Percentiles rank a stretch among this genome's conserved stretches.
These are phyloP conservation scores for Mormoops blainvillei DNA, from an alignment of 2,113 vertebrate species.

Conservation along the genomic window DNA sequence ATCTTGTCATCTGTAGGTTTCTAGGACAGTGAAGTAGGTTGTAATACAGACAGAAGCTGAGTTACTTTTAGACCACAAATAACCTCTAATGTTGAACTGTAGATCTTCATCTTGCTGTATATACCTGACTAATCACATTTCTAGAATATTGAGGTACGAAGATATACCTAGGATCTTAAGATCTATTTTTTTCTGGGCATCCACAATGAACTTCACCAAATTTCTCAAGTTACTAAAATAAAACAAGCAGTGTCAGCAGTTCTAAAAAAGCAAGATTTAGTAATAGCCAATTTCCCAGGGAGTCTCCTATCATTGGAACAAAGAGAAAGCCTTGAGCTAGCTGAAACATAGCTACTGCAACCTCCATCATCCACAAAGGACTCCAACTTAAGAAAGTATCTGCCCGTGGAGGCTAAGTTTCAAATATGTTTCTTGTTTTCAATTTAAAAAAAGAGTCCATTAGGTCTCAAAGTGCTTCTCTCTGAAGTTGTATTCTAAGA, in stretches of 20 bases:
- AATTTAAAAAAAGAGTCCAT: not conserved
- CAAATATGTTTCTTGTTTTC: not conserved
- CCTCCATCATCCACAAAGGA: not conserved
- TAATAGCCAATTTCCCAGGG: not conserved
- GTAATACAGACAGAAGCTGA: not conserved
- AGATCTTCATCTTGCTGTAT: not conserved
- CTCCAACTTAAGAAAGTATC: not conserved
- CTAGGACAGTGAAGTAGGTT: not conserved
- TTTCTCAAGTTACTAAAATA: not conserved
- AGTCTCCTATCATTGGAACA: not conserved
- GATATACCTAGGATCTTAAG: not conserved
- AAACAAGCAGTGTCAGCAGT: not conserved
- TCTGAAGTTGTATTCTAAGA: not conserved
- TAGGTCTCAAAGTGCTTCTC: not conserved
- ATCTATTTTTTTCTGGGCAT: not conserved
- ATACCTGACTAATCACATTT: not conserved
- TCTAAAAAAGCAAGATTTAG: not conserved
- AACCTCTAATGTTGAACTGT: not conserved
- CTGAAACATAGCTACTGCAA: not conserved
- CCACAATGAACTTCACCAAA: not conserved
- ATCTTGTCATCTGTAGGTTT: not conserved
- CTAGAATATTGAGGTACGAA: not conserved
- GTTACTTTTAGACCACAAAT: not conserved
- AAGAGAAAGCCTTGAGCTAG: not conserved
- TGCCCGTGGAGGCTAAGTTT: not conserved